These are phyloP conservation scores for Nasonovia ribisnigri DNA, from an alignment of 2,888 invertebrate species.

Conservation along the genomic window DNA sequence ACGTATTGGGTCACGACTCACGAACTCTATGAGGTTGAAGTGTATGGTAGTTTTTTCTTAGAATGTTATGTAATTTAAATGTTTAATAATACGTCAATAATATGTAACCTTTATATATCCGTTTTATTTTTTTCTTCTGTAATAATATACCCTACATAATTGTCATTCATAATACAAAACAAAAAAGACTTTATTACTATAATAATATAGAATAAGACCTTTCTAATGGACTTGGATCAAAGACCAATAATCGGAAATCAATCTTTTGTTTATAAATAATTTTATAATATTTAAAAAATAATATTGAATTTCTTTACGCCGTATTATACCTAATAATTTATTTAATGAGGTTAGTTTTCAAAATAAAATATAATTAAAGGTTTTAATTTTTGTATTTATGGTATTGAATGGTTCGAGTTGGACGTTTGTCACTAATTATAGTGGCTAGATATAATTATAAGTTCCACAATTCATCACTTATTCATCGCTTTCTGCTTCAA, in stretches of 20 bases:
- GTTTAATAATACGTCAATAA: neutral
- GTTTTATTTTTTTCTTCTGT: neutral
- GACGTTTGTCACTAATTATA: neutral
- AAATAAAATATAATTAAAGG: neutral
- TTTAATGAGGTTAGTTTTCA: neutral
- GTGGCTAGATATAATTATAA: neutral
- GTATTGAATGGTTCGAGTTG: neutral
- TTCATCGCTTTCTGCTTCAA: neutral
- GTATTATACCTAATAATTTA: neutral
- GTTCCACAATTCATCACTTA: constrained; percentile 5
- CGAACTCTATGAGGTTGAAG: neutral
- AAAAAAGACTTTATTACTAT: neutral
- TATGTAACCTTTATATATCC: neutral
- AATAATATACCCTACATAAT: neutral
- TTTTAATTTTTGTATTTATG: neutral
- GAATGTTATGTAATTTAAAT: neutral
- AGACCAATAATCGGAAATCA: neutral
- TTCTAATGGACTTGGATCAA: neutral
- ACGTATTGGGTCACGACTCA: neutral
- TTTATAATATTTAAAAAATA: neutral
- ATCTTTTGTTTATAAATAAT: neutral
- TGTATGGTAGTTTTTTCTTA: neutral
- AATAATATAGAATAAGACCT: neutral
- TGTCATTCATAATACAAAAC: neutral
- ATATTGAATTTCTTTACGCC: neutral